phyloP scores from a whole-genome alignment of 1,140 invertebrate species.

The Drosophila ambigua region DNA sequence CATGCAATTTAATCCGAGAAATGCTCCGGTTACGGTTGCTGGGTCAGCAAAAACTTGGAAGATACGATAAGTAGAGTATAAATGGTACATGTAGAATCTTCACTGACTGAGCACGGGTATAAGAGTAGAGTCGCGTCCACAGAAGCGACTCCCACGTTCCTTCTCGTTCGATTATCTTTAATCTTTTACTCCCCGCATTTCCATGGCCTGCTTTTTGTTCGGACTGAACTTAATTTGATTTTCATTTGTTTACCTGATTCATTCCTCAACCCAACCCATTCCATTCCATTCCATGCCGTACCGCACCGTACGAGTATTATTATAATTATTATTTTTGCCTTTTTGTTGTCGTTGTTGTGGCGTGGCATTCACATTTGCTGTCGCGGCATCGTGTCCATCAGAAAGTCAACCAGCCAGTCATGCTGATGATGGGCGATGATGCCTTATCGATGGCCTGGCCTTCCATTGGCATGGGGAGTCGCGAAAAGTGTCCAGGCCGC shows the following conservation, averaged over 20 bases:
- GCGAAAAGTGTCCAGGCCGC: constrained; percentile 18
- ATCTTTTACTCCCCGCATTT: background rate
- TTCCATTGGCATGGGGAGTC: background rate
- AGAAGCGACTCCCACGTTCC: too few species aligned
- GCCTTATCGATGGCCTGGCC: constrained; percentile 53
- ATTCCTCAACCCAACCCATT: background rate
- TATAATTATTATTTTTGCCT: constrained; percentile 35
- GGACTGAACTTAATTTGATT: constrained; percentile 53
- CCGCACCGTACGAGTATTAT: constrained; percentile 1
- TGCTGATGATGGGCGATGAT: constrained; percentile 58
- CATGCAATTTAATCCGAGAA: too few species aligned
- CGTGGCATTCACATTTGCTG: constrained; percentile 41
- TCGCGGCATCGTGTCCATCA: constrained; percentile 55
- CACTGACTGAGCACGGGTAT: too few species aligned
- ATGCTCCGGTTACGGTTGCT: too few species aligned
- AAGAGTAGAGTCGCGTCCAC: too few species aligned
- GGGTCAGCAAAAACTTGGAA: too few species aligned
- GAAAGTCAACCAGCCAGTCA: constrained; percentile 58
- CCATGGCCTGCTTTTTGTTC: background rate
- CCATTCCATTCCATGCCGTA: too few species aligned
- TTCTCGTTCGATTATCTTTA: too few species aligned
- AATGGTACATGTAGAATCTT: too few species aligned
- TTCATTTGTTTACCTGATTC: constrained; percentile 68
- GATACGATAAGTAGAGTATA: too few species aligned
- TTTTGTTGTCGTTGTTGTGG: constrained; percentile 8